A percentile compares a stretch with the other conserved stretches of the same genome.
These are phyloP conservation scores for Aphelenchoides besseyi DNA, from an alignment of 1,140 invertebrate species.

Conservation along the genomic window DNA sequence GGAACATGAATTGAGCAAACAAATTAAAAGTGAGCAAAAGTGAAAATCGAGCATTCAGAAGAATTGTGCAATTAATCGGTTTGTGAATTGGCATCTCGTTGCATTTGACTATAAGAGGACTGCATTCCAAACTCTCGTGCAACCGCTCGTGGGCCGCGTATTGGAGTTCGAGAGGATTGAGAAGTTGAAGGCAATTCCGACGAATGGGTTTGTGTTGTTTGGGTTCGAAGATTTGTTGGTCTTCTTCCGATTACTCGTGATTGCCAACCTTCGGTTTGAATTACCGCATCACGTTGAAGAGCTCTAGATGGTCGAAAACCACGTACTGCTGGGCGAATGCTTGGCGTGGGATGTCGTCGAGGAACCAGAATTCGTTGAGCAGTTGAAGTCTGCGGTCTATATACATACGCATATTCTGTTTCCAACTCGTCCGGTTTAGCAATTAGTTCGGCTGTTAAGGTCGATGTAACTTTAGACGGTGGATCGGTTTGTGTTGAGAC, in stretches of 20 bases:
- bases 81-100: background rate
- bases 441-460: background rate
- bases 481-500: background rate
- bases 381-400: too few species aligned
- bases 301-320: background rate
- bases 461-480: background rate
- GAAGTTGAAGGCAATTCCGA: background rate
- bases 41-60: too few species aligned
- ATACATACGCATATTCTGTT: too few species aligned
- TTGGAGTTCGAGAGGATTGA: background rate
- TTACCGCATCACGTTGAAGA: background rate
- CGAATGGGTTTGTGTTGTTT: background rate
- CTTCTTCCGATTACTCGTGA: background rate
- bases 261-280: constrained; percentile 3
- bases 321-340: too few species aligned
- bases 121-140: background rate
- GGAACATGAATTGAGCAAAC: background rate
- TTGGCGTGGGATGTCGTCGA: too few species aligned
- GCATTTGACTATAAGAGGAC: background rate
- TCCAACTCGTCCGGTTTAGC: background rate
- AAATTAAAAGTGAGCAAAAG: background rate
- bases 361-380: too few species aligned
- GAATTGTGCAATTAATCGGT: background rate
- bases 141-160: background rate
- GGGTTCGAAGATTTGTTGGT: background rate